These are phyloP conservation scores for Ligdia adustata DNA, from an alignment of 2,888 invertebrate species.

Conservation along the genomic window DNA sequence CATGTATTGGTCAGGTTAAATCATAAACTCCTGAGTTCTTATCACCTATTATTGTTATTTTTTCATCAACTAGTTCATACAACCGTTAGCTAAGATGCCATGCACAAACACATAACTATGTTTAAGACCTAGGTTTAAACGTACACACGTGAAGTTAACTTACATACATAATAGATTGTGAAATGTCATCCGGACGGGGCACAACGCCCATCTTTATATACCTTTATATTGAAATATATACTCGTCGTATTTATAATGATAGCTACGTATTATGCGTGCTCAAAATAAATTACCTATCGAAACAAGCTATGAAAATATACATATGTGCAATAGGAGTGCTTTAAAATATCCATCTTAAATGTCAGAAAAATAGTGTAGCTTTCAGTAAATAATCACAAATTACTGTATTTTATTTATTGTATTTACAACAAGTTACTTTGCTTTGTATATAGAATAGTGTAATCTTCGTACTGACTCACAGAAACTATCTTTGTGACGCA, in stretches of 20 bases:
- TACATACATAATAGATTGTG: slow-evolving; percentile 55
- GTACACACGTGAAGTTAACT: slow-evolving; percentile 74
- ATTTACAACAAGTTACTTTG: slow-evolving; percentile 63
- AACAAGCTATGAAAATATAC: slow-evolving; percentile 79
- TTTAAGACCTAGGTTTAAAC: slow-evolving; percentile 69
- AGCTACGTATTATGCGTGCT: slow-evolving; percentile 72
- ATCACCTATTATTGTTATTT: slow-evolving; percentile 77
- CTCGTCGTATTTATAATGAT: slow-evolving; percentile 34
- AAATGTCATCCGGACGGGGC: slow-evolving; percentile 63
- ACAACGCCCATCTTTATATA: slow-evolving; percentile 56
- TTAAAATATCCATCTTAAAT: slow-evolving; percentile 73
- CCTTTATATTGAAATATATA: slow-evolving; percentile 33
- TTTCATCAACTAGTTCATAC: slow-evolving; percentile 76
- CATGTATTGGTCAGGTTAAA: slow-evolving; percentile 43
- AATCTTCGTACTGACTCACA: slow-evolving; percentile 32
- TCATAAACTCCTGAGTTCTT: slow-evolving; percentile 45
- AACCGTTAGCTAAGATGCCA: slow-evolving; percentile 79
- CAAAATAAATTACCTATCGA: slow-evolving; percentile 58
- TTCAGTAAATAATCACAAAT: slow-evolving; percentile 75
- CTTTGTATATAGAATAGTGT: slow-evolving; percentile 72
- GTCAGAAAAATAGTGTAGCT: slow-evolving; percentile 77
- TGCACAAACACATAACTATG: slow-evolving; percentile 74
- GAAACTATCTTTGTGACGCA: slow-evolving; percentile 22
- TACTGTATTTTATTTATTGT: slow-evolving; percentile 69
- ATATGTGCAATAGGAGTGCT: slow-evolving; percentile 70